Evolutionary conservation across 2,888 invertebrate species (phyloP), one percentile per base, ranked within the genome.

Genomic region (Cosmopolites sordidus): DNA sequence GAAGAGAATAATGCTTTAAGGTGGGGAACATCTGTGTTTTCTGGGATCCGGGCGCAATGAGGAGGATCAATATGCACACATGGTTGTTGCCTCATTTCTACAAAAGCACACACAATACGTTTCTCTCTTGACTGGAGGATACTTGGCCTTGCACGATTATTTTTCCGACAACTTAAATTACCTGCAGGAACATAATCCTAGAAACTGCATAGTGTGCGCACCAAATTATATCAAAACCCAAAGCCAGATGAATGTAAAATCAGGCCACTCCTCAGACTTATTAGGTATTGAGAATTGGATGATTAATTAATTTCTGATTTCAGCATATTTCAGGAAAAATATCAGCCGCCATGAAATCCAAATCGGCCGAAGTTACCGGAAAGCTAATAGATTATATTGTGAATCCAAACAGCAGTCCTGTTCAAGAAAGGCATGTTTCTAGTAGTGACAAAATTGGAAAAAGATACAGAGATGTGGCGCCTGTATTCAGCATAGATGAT

Each of bases 71-170:
- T 95, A 94, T 70, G 93, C 96, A 14, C 90, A 96, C 71, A 99
- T 99, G 98, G 96, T 97, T 16, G 92, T 99, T 12, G 93, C 98
- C 4, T 92, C 93, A 51, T 97, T 99, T 73, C 79, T 99, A 42
- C 96, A 97, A 74, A 89, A 91, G 70, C 90, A 92, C 69, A 91
- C 90, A 0, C 88, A 89, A 65, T 96, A 92, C 71, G 92, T 99
- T 42, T 92, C 94, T 43, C 83, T 96, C 75, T 81, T 96, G 15
- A 86, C 87, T 60, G 95, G 96, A 51, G 98, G 98, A 2, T 98
- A 95, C 75, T 78, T 79, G 64, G 86, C 89, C 17, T 83, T 91
- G 59, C 91, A 91, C 67, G 87, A 89, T 61, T 87, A 89, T 66
- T 87, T 94, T 69, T 85, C 86, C 11, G 86, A 88, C 51, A 86